Evolutionary conservation across 2,113 vertebrate species (phyloP).

Genomic region (Lycocorax pyrrhopterus): DNA sequence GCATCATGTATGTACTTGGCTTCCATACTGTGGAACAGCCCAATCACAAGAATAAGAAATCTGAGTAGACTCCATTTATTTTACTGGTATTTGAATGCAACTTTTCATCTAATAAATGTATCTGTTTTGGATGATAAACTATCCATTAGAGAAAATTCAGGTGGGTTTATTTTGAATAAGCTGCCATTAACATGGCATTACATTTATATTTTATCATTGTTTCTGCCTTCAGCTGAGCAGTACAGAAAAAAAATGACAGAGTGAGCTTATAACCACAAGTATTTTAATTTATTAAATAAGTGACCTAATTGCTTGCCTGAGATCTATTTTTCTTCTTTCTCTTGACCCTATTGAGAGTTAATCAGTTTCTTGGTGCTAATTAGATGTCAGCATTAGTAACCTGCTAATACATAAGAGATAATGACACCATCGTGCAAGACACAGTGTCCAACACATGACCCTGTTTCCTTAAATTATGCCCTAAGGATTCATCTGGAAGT

Average conservation of each 20-base stretch:
- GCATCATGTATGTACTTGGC: constrained; percentile 6
- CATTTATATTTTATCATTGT: constrained; percentile 24
- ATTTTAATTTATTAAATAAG: constrained; percentile 71
- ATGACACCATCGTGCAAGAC: constrained; percentile 38
- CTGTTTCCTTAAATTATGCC: constrained; percentile 55
- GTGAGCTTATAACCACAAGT: constrained; percentile 46
- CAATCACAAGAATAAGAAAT: constrained; percentile 33
- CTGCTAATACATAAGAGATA: constrained; percentile 50
- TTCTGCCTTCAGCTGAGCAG: neutral
- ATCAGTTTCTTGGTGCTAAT: constrained; percentile 68
- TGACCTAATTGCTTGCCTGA: constrained; percentile 64
- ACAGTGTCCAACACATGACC: constrained; percentile 16
- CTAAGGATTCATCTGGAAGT: constrained; percentile 1
- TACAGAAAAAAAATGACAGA: constrained; percentile 17
- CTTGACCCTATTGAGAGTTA: constrained; percentile 66
- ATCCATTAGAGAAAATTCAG: constrained; percentile 58
- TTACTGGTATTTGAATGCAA: constrained; percentile 51
- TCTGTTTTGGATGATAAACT: constrained; percentile 62
- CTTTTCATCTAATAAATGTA: constrained; percentile 55
- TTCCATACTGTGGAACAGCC: constrained; percentile 4
- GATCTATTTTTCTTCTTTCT: constrained; percentile 59
- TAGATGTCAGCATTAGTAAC: constrained; percentile 62
- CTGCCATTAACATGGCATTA: constrained; percentile 17
- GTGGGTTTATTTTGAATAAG: constrained; percentile 28
- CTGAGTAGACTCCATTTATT: constrained; percentile 51